phyloP scores from a whole-genome alignment of 2,888 invertebrate species.

The Pasiphila rectangulata region DNA sequence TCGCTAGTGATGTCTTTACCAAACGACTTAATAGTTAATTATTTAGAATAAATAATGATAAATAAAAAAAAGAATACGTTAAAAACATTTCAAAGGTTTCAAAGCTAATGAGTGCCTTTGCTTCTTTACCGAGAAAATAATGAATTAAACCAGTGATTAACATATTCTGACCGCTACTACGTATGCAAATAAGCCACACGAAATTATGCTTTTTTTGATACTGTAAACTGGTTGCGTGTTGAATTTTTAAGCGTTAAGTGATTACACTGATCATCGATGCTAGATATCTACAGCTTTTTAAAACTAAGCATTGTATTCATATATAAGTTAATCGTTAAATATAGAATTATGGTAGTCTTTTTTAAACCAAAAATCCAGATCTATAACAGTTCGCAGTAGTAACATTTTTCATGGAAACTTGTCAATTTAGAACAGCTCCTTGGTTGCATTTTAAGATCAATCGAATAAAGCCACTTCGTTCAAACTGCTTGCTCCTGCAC shows the following conservation, averaged over 20 bases:
- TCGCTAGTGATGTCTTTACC: background rate
- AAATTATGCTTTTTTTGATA: conserved; percentile 27
- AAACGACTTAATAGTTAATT: conserved; percentile 6
- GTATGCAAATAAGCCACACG: conserved; percentile 27
- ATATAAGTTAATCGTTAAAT: too few relatives aligned
- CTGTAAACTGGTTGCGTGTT: conserved; percentile 18
- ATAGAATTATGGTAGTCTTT: too few relatives aligned
- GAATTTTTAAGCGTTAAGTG: conserved; percentile 3
- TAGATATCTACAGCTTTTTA: too few relatives aligned
- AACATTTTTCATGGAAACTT: too few relatives aligned
- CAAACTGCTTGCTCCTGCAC: too few relatives aligned
- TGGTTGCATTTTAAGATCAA: too few relatives aligned
- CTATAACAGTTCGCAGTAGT: too few relatives aligned
- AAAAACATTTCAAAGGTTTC: conserved; percentile 16
- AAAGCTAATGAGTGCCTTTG: conserved; percentile 23
- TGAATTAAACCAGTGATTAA: conserved; percentile 31
- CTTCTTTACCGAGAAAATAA: conserved; percentile 27
- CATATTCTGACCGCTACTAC: conserved; percentile 30
- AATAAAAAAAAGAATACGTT: conserved; percentile 8
- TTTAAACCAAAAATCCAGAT: too few relatives aligned
- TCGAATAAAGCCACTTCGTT: too few relatives aligned
- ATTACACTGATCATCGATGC: too few relatives aligned
- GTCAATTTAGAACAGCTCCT: too few relatives aligned
- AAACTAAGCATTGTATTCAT: too few relatives aligned
- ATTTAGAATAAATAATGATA: conserved; percentile 16